These are phyloP conservation scores for Phrynosoma blainvillii DNA, from an alignment of 2,113 vertebrate species.

Conservation along the genomic window DNA sequence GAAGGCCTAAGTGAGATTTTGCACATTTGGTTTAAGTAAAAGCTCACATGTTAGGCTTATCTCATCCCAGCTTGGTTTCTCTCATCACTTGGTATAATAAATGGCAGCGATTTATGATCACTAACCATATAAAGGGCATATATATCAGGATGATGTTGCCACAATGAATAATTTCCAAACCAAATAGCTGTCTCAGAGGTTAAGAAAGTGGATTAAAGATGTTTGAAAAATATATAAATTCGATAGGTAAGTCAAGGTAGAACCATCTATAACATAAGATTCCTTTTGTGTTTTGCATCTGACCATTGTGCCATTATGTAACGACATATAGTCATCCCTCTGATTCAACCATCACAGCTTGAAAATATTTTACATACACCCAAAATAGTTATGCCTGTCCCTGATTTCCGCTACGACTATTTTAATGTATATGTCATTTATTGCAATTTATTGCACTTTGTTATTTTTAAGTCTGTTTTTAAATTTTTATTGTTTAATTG, in stretches of 20 bases:
- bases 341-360: too few species aligned
- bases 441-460: too few species aligned
- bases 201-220: neutral
- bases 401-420: too few species aligned
- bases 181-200: neutral
- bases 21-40: slow-evolving; percentile 6
- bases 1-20: neutral
- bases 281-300: neutral
- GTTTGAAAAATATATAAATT: neutral
- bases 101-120: neutral
- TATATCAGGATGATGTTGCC: neutral
- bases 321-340: too few species aligned
- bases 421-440: too few species aligned
- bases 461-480: too few species aligned
- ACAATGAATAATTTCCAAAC: neutral
- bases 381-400: too few species aligned
- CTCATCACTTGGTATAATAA: neutral
- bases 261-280: neutral
- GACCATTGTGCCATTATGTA: neutral
- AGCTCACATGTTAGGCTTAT: neutral
- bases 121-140: neutral
- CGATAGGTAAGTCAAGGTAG: neutral
- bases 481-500: too few species aligned
- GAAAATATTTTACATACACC: too few species aligned
- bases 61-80: neutral